Conservation (phyloP, 1,140 invertebrate species). For the Mactra quadrangularis region DNA sequence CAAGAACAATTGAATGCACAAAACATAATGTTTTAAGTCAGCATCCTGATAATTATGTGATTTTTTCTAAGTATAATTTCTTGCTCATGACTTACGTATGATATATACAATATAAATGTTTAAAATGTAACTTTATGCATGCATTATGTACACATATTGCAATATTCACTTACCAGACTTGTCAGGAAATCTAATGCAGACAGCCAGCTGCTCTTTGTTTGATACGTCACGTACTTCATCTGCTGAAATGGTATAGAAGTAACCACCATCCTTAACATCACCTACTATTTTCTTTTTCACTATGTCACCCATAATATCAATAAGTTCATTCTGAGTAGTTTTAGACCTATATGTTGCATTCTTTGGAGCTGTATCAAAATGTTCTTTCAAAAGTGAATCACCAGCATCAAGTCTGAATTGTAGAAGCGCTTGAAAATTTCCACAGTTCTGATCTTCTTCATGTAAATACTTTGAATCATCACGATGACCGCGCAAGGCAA, state of each 20-base stretch:
- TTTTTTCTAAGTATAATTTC: no score
- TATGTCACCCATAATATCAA: neutral
- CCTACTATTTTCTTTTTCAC: slow-evolving; percentile 1
- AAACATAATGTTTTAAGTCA: no score
- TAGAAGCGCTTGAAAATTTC: slow-evolving; percentile 20
- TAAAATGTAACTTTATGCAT: no score
- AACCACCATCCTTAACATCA: slow-evolving; percentile 1
- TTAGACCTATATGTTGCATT: slow-evolving; percentile 23
- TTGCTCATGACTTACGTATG: no score
- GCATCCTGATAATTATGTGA: no score
- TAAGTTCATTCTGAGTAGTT: slow-evolving; percentile 22
- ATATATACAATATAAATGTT: no score
- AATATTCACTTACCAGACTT: no score
- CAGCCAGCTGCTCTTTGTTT: slow-evolving; percentile 22
- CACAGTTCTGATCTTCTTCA: neutral
- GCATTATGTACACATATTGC: no score
- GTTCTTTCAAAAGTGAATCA: neutral
- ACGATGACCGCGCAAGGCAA: neutral
- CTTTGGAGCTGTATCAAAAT: slow-evolving; percentile 16
- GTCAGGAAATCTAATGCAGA: slow-evolving; percentile 3
- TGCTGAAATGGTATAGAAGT: neutral
- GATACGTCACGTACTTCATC: slow-evolving; percentile 28
- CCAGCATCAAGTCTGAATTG: neutral
- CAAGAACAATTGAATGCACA: no score
- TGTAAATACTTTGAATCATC: slow-evolving; percentile 8